Evolutionary conservation across 2,797 vertebrate species (phyloP).

Genomic region (Channallabes apus): DNA sequence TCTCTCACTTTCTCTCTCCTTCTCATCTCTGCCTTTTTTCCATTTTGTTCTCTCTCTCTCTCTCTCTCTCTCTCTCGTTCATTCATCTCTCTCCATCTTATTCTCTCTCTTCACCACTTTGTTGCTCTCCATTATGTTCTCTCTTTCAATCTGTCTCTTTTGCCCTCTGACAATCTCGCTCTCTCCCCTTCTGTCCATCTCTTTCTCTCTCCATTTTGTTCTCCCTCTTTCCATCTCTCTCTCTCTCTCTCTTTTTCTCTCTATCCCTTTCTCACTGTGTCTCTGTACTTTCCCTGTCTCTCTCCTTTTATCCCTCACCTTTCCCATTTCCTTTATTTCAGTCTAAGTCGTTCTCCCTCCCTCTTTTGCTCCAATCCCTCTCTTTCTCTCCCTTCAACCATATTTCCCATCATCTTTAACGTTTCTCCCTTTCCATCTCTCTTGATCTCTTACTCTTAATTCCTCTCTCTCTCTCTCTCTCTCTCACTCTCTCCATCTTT

Average conservation of each 20-base stretch:
- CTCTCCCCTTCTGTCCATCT: neutral
- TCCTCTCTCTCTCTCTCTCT: no score
- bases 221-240: no score
- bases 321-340: no score
- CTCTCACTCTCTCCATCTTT: no score
- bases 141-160: neutral
- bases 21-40: no score
- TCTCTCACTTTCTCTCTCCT: neutral
- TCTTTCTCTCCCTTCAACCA: neutral
- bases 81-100: neutral
- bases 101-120: no score
- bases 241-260: neutral
- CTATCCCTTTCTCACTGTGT: neutral
- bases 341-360: neutral
- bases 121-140: no score
- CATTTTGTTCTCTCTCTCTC: neutral
- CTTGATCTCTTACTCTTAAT: no score
- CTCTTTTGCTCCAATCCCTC: neutral
- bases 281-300: no score
- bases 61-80: no score
- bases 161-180: neutral
- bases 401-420: neutral
- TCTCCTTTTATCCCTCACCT: no score
- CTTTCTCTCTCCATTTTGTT: neutral
- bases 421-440: neutral